Conservation (phyloP, 2,797 vertebrate species). For the Arnoldichthys spilopterus region DNA sequence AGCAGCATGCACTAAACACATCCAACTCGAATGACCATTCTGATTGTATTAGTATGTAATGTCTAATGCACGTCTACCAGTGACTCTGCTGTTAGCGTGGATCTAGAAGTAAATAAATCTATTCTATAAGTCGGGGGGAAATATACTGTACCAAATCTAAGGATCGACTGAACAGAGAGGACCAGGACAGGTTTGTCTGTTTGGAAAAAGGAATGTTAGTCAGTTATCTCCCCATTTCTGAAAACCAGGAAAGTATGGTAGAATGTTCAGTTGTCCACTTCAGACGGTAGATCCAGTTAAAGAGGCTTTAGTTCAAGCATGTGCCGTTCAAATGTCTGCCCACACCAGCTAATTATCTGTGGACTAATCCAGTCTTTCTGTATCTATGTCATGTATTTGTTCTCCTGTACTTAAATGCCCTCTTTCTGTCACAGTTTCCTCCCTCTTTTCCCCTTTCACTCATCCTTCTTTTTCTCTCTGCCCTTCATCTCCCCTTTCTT, state of each 20-base stretch:
- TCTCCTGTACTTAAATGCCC: neutral
- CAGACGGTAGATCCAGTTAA: neutral
- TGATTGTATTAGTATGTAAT: conserved; percentile 33
- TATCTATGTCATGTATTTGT: neutral
- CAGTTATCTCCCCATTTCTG: neutral
- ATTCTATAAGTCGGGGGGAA: conserved; percentile 53
- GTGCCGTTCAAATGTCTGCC: neutral
- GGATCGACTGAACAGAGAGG: conserved; percentile 87
- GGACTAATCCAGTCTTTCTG: conserved; percentile 16
- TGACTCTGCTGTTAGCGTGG: conserved; percentile 30
- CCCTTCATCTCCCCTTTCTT: neutral
- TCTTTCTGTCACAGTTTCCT: neutral
- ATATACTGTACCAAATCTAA: conserved; percentile 86
- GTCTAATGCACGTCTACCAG: neutral
- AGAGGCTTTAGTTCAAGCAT: neutral
- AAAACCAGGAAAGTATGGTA: neutral
- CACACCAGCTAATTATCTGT: conserved; percentile 5
- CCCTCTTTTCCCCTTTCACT: neutral
- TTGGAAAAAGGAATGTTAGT: conserved; percentile 63
- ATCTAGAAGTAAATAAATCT: conserved; percentile 52
- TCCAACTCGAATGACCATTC: conserved; percentile 17
- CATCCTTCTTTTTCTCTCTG: neutral
- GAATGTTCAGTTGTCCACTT: neutral
- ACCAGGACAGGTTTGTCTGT: conserved; percentile 88
- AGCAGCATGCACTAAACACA: conserved; percentile 26